Conservation (phyloP, 1,140 invertebrate species). For the Drosophila elegans region DNA sequence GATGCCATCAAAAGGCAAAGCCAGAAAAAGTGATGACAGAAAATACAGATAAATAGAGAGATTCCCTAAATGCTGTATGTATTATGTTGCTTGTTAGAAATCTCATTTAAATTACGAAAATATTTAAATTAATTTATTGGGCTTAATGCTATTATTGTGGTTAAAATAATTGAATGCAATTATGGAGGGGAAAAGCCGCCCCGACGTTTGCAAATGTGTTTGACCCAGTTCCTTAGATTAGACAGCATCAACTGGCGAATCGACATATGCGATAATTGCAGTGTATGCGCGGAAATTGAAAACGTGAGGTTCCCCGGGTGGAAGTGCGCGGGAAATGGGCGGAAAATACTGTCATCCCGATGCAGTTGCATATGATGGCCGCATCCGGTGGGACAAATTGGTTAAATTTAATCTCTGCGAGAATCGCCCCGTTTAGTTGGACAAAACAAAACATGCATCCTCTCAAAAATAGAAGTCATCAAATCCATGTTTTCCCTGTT, state of each 20-base stretch:
- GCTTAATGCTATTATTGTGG: constrained; percentile 21
- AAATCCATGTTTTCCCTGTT: not conserved
- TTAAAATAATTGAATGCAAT: constrained; percentile 72
- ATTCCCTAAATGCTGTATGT: constrained; percentile 2
- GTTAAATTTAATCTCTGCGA: constrained; percentile 35
- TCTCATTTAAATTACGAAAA: constrained; percentile 69
- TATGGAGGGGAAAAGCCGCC: constrained; percentile 30
- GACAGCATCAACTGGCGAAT: constrained; percentile 32
- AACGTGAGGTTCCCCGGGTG: constrained; percentile 22
- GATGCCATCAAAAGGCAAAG: constrained; percentile 11
- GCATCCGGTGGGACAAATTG: constrained; percentile 31
- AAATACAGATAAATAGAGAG: constrained; percentile 5
- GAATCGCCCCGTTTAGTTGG: not conserved
- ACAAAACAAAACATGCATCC: not conserved
- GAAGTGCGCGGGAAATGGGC: constrained; percentile 7
- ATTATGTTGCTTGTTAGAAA: constrained; percentile 12
- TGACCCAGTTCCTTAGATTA: constrained; percentile 66
- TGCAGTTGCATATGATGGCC: constrained; percentile 43
- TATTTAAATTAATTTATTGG: constrained; percentile 59
- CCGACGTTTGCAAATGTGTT: constrained; percentile 42
- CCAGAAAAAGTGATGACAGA: not conserved
- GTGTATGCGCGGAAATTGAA: constrained; percentile 72
- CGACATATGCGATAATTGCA: constrained; percentile 65
- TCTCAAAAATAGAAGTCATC: too few relatives aligned
- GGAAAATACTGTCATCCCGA: constrained; percentile 47